phyloP scores from a whole-genome alignment of 2,888 invertebrate genomes.

The Drosophila percnosoma region DNA sequence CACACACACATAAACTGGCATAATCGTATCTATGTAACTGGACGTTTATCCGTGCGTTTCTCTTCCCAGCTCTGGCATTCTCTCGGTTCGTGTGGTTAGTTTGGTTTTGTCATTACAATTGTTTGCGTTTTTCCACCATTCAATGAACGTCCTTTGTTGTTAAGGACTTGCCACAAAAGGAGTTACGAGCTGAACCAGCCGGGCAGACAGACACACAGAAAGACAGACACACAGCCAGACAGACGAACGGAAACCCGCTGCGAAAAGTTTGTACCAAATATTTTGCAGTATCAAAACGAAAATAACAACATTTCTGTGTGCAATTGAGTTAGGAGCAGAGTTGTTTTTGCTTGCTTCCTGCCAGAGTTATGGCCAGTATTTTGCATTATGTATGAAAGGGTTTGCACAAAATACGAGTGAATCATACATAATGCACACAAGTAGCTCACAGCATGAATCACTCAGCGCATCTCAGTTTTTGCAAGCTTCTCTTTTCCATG shows the following conservation, averaged over 20 bases:
- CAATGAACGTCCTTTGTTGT: conserved; percentile 66
- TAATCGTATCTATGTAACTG: conserved; percentile 35
- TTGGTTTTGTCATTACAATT: conserved; percentile 80
- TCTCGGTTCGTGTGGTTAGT: conserved; percentile 67
- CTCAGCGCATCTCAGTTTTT: conserved; percentile 21
- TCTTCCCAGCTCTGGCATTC: conserved; percentile 37
- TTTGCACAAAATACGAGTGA: conserved; percentile 15
- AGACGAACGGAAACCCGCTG: conserved; percentile 17
- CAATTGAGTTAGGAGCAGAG: conserved; percentile 37
- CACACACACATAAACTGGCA: conserved; percentile 7
- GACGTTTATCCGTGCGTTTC: conserved; percentile 41
- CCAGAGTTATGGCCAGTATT: conserved; percentile 22
- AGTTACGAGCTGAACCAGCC: conserved; percentile 31
- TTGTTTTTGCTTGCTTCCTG: conserved; percentile 4
- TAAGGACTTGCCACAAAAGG: conserved; percentile 53
- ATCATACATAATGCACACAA: conserved; percentile 33
- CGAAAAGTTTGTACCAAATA: conserved; percentile 48
- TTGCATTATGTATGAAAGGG: conserved; percentile 28
- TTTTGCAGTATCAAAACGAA: conserved; percentile 30
- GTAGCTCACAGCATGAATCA: conserved; percentile 33
- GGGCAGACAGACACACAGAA: not conserved
- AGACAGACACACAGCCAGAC: not conserved
- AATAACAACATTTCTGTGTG: conserved; percentile 46
- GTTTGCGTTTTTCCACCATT: conserved; percentile 78
- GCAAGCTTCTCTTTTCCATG: not conserved